Percentiles rank a stretch among this genome's conserved stretches.
These are phyloP conservation scores for Ptychoptera albimana DNA, from an alignment of 2,888 invertebrate species.

Conservation along the genomic window DNA sequence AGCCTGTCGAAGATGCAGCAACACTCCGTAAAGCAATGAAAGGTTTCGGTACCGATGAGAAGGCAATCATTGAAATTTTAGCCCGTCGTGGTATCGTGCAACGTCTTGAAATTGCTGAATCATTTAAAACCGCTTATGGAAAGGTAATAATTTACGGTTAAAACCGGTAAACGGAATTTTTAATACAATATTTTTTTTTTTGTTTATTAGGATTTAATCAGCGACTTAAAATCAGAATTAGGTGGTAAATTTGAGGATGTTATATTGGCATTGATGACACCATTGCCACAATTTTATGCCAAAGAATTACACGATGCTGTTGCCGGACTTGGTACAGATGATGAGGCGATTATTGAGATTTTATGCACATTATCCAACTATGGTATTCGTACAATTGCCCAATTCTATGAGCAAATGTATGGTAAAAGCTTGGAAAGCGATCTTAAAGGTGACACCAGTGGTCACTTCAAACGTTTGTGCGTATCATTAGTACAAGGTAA, in stretches of 20 bases:
- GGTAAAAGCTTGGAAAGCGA: constrained; percentile 68
- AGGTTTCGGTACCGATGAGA: constrained; percentile 84
- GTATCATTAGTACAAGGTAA: constrained; percentile 79
- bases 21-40: constrained; percentile 82
- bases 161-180: too few relatives aligned
- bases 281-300: constrained; percentile 78
- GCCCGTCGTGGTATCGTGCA: constrained; percentile 80
- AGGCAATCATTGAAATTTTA: constrained; percentile 77
- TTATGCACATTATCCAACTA: constrained; percentile 83
- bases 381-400: constrained; percentile 69
- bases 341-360: constrained; percentile 83
- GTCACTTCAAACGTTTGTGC: constrained; percentile 84
- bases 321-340: constrained; percentile 73
- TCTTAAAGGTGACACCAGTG: constrained; percentile 82
- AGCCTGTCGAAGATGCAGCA: constrained; percentile 70
- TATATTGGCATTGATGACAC: constrained; percentile 80
- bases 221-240: constrained; percentile 76
- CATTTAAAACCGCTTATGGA: constrained; percentile 85
- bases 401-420: constrained; percentile 74
- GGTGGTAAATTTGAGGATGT: constrained; percentile 82
- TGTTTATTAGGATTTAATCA: constrained; percentile 44
- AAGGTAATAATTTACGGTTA: constrained; percentile 41
- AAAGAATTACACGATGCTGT: constrained; percentile 80
- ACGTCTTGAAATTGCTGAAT: constrained; percentile 75
- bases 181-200: neutral